Evolutionary conservation across 2,888 invertebrate genomes (phyloP).

Genomic region (Erebia aethiops): DNA sequence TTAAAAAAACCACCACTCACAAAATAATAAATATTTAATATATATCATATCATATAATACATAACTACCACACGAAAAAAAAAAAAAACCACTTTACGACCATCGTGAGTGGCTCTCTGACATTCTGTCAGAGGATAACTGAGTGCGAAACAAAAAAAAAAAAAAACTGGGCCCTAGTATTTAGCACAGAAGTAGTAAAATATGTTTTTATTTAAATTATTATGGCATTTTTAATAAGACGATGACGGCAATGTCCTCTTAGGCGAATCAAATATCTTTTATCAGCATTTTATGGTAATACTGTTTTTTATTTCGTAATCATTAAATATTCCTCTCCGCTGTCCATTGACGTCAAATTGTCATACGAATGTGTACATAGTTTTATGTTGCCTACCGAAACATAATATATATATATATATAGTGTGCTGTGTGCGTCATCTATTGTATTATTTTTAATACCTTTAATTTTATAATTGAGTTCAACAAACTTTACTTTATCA

Average conservation of each 20-base stretch:
- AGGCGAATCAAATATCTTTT: background rate
- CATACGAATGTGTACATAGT: conserved; percentile 13
- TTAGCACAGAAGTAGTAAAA: too few species aligned
- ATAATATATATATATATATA: too few species aligned
- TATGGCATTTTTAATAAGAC: background rate
- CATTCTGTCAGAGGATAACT: too few species aligned
- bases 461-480: conserved; percentile 26
- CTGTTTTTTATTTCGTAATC: conserved; percentile 20
- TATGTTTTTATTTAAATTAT: background rate
- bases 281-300: conserved; percentile 6
- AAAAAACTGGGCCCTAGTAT: too few species aligned
- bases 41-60: too few species aligned
- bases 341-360: conserved; percentile 39
- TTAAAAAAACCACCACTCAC: too few species aligned
- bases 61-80: too few species aligned
- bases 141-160: too few species aligned
- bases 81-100: too few species aligned
- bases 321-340: conserved; percentile 3
- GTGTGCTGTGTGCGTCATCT: conserved; percentile 34
- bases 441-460: conserved; percentile 28
- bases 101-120: too few species aligned
- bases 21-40: too few species aligned
- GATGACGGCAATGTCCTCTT: background rate
- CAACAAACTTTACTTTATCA: conserved; percentile 19
- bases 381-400: conserved; percentile 27